Conservation (phyloP, 2,888 invertebrate species). For the Kuschelorhynchus macadamiae region DNA sequence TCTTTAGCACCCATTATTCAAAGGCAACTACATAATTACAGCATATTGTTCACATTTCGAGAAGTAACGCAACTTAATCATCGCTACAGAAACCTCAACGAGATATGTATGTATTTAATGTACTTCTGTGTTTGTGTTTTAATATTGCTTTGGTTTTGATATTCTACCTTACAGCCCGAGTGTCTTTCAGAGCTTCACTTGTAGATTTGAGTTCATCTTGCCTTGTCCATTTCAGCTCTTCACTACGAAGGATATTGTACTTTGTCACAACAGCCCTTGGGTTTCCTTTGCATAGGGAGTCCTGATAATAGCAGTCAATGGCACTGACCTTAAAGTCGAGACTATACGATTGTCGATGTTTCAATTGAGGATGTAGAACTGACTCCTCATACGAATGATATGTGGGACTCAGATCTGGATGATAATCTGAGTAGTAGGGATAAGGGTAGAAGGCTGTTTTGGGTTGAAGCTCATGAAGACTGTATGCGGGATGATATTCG, state of each 20-base stretch:
- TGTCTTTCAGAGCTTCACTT: conserved; percentile 62
- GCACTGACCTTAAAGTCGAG: conserved; percentile 72
- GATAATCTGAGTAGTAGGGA: conserved; percentile 61
- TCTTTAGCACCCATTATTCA: conserved; percentile 60
- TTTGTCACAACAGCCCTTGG: conserved; percentile 69
- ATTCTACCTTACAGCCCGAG: conserved; percentile 61
- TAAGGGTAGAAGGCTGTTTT: conserved; percentile 67
- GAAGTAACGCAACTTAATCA: not conserved
- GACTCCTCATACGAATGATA: conserved; percentile 41
- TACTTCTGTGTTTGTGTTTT: conserved; percentile 2
- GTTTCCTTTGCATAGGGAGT: conserved; percentile 69
- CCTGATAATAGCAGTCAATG: conserved; percentile 71
- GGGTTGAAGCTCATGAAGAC: conserved; percentile 67
- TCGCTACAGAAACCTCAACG: not conserved
- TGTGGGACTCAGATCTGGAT: conserved; percentile 38
- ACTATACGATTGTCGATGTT: conserved; percentile 68
- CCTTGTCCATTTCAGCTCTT: conserved; percentile 74
- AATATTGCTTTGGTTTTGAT: conserved; percentile 3
- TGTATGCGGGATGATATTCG: conserved; percentile 58
- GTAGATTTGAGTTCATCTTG: conserved; percentile 66
- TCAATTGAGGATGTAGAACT: conserved; percentile 54
- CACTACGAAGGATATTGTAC: conserved; percentile 69
- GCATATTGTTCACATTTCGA: not conserved
- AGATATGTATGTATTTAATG: conserved; percentile 9
- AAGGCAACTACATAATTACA: conserved; percentile 58